Evolutionary conservation across 2,797 vertebrate species (phyloP).

Genomic region (Poliocrania exsul): DNA sequence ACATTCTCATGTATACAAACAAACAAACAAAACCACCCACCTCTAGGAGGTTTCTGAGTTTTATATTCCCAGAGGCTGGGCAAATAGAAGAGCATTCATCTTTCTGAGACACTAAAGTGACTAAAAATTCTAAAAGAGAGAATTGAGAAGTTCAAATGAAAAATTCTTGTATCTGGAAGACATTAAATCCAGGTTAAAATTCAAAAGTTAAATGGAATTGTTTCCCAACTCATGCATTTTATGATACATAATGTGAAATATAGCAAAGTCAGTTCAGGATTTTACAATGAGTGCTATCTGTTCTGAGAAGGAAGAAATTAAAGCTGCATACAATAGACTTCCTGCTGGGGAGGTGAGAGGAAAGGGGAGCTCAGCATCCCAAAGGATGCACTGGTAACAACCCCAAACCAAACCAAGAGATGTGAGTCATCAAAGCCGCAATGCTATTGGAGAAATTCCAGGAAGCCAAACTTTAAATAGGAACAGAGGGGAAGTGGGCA

Average conservation of each 20-base stretch:
- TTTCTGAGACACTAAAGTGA: neutral
- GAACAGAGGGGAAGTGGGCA: neutral
- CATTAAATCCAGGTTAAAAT: neutral
- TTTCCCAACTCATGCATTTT: neutral
- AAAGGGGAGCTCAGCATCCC: constrained; percentile 1
- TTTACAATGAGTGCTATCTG: neutral
- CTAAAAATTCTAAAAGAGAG: neutral
- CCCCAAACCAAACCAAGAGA: neutral
- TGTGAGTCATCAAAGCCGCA: constrained; percentile 24
- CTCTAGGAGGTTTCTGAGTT: neutral
- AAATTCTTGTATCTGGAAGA: neutral
- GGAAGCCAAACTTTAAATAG: constrained; percentile 18
- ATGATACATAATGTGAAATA: neutral
- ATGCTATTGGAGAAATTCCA: neutral
- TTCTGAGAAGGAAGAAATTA: constrained; percentile 40
- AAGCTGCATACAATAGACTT: constrained; percentile 44
- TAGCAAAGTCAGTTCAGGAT: neutral
- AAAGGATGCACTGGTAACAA: constrained; percentile 24
- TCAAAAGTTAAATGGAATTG: neutral
- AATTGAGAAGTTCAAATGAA: neutral
- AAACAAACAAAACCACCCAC: neutral
- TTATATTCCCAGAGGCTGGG: neutral
- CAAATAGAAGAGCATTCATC: accelerated
- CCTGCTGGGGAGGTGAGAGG: constrained; percentile 33
- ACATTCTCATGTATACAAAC: neutral